Evolutionary conservation across 2,113 vertebrate species (phyloP).

Genomic region (Salvator merianae): DNA sequence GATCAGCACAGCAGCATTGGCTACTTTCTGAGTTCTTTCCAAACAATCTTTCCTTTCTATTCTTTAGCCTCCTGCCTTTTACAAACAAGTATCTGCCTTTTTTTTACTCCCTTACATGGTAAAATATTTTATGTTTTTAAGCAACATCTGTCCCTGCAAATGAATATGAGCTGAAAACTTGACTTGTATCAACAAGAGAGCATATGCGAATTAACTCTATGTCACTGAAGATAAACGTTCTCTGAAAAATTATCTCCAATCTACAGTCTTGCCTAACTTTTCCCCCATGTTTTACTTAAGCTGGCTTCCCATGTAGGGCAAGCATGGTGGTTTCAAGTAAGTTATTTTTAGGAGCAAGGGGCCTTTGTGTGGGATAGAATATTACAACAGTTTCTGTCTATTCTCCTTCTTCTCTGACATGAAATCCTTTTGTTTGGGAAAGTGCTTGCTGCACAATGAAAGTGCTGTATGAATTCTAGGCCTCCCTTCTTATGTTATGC

Average conservation of each 20-base stretch:
- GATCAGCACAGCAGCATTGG: neutral
- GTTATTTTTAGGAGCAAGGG: neutral
- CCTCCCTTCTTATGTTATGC: neutral
- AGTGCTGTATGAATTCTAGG: neutral
- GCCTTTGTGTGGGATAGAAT: neutral
- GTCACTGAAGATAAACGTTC: slow-evolving; percentile 51
- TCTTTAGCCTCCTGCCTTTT: neutral
- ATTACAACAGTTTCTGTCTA: neutral
- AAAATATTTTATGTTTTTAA: slow-evolving; percentile 52
- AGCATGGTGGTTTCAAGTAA: slow-evolving; percentile 42
- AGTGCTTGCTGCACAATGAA: neutral
- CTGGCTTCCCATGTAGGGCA: slow-evolving; percentile 35
- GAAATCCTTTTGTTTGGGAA: neutral
- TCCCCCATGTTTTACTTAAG: slow-evolving; percentile 19
- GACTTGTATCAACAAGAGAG: slow-evolving; percentile 27
- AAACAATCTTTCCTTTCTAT: neutral
- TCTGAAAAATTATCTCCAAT: slow-evolving; percentile 52
- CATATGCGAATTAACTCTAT: slow-evolving; percentile 47
- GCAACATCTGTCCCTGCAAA: slow-evolving; percentile 50
- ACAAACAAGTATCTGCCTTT: accelerated
- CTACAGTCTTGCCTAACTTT: slow-evolving; percentile 1
- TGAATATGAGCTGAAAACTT: slow-evolving; percentile 61
- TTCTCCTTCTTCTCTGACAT: neutral
- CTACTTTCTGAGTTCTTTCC: slow-evolving; percentile 10
- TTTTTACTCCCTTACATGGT: slow-evolving; percentile 51